Evolutionary conservation across 2,888 invertebrate genomes (phyloP), one percentile per base, ranked within the genome.

Genomic region (Catocala nupta): DNA sequence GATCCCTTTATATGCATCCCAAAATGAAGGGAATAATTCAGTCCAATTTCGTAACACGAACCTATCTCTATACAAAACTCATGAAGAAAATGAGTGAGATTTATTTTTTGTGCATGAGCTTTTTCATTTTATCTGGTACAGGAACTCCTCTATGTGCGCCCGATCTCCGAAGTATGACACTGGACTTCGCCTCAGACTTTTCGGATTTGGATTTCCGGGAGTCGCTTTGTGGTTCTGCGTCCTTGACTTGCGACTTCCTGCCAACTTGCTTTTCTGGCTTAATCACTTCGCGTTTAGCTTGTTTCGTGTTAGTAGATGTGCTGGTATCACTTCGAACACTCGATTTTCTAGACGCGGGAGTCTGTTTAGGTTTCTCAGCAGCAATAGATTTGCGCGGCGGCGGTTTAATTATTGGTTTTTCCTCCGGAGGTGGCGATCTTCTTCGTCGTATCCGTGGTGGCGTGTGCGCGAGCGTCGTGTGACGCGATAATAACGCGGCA

Each of bases 381-480:
- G 43, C 12, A 34, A 12, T 64, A 5, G 79, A 55, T 65, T 81
- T 77, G 13, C 69, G 65, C 0, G 68, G 57, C 0, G 67, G 59
- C 2, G 70, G 62, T 25, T 65, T 71, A 25, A 16, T 33, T 61
- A 36, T 42, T 7, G 71, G 69, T 34, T 57, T 55, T 5, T 13
- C 49, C 0, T 78, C 81, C 52, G 90, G 90, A 55, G 87, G 86
- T 4, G 90, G 87, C 8, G 86, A 83, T 65, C 93, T 90, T 47
- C 90, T 86, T 48, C 90, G 89, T 47, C 94, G 89, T 76, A 91
- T 87, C 69, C 95, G 87, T 77, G 94, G 94, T 70, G 94, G 94
- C 13, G 94, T 94, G 86, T 94, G 94, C 68, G 92, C 95, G 0
- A 93, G 84, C 11, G 87, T 82, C 1, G 93, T 89, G 87, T 94